phyloP scores from a whole-genome alignment of 1,140 invertebrate genomes.

The Heliconius himera region DNA sequence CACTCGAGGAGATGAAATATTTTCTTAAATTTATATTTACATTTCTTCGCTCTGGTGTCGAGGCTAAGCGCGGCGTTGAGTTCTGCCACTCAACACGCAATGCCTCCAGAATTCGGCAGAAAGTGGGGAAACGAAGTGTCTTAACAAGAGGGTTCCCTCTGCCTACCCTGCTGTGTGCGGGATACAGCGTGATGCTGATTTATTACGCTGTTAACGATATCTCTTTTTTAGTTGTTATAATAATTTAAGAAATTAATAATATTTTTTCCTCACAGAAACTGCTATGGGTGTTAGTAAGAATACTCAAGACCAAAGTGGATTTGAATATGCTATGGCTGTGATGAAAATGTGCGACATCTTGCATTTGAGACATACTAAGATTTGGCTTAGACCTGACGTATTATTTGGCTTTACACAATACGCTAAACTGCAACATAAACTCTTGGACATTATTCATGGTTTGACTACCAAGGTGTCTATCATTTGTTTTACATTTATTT shows the following conservation, averaged over 20 bases:
- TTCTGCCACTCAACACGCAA: too few species aligned
- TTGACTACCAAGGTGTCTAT: slow-evolving; percentile 87
- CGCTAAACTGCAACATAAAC: slow-evolving; percentile 88
- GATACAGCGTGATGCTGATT: too few species aligned
- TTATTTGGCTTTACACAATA: slow-evolving; percentile 91
- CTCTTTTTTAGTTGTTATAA: not conserved
- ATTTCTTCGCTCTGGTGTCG: too few species aligned
- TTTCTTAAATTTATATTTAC: too few species aligned
- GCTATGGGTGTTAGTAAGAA: slow-evolving; percentile 91
- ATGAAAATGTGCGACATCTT: slow-evolving; percentile 94
- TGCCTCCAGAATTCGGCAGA: too few species aligned
- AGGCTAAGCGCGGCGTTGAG: too few species aligned
- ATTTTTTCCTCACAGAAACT: slow-evolving; percentile 82
- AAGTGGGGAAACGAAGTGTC: too few species aligned
- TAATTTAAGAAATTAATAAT: not conserved
- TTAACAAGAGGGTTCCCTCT: too few species aligned
- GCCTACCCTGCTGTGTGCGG: too few species aligned
- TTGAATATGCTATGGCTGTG: slow-evolving; percentile 91
- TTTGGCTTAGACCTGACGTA: slow-evolving; percentile 91
- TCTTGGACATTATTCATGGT: slow-evolving; percentile 91
- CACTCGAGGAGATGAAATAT: too few species aligned
- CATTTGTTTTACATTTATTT: not conserved
- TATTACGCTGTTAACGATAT: not conserved
- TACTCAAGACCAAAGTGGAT: slow-evolving; percentile 88
- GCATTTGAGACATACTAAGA: slow-evolving; percentile 90